phyloP scores from a whole-genome alignment of 2,888 invertebrate genomes.

The Allophyes oxyacanthae region DNA sequence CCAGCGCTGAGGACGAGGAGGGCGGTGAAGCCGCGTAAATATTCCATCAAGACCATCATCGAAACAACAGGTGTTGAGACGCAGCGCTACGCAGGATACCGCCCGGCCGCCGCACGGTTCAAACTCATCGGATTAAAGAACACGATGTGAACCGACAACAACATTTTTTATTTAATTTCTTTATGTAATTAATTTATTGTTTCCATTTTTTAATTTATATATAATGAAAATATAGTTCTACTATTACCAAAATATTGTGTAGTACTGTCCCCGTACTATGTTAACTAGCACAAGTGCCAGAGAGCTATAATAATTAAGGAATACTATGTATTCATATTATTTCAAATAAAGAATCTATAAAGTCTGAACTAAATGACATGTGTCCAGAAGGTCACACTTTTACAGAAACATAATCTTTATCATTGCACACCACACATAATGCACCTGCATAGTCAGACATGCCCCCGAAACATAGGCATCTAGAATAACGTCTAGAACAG shows the following conservation, averaged over 20 bases:
- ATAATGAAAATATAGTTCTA: slow-evolving; percentile 87
- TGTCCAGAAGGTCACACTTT: slow-evolving; percentile 70
- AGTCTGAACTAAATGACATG: slow-evolving; percentile 82
- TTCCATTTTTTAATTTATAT: slow-evolving; percentile 89
- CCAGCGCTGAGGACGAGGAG: slow-evolving; percentile 95
- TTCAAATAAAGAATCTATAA: slow-evolving; percentile 80
- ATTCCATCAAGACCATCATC: slow-evolving; percentile 50
- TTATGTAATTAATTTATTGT: slow-evolving; percentile 85
- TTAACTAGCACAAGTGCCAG: slow-evolving; percentile 35
- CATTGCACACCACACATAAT: slow-evolving; percentile 67
- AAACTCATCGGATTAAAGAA: slow-evolving; percentile 71
- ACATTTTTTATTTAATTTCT: slow-evolving; percentile 81
- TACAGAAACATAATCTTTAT: slow-evolving; percentile 74
- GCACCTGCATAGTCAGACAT: slow-evolving; percentile 41
- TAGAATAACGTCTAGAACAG: slow-evolving; percentile 22
- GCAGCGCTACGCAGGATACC: slow-evolving; percentile 56
- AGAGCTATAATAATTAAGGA: slow-evolving; percentile 65
- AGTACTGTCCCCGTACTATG: slow-evolving; percentile 73
- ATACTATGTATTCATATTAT: slow-evolving; percentile 84
- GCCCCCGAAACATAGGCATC: slow-evolving; percentile 15
- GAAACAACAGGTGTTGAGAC: slow-evolving; percentile 50
- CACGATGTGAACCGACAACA: slow-evolving; percentile 74
- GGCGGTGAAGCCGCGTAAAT: slow-evolving; percentile 88
- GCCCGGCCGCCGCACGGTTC: slow-evolving; percentile 74
- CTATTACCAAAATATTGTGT: slow-evolving; percentile 80